Evolutionary conservation across 2,113 vertebrate genomes (phyloP), one percentile per base, ranked within the genome.

Genomic region (Lepus americanus): DNA sequence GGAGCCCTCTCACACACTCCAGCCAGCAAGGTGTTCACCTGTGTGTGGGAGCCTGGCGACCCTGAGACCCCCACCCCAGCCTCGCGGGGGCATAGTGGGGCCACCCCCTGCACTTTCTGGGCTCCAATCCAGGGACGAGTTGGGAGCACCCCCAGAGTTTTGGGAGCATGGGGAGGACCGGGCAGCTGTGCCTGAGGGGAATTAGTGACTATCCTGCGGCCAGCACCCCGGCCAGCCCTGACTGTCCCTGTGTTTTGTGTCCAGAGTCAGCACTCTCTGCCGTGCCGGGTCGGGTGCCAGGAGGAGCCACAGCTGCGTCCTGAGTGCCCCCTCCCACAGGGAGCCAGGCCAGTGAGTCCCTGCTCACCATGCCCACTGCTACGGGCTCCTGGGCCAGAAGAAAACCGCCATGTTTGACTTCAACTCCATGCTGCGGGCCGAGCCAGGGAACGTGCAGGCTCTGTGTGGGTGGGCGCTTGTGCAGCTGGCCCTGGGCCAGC

Each of bases 401-500:
- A 99, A 99, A 98, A 99, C 99, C 0, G 99, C 99, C 1, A 98
- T 99, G 97, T 99, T 99, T 96, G 99, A 99, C 94, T 99, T 99
- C 95, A 99, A 98, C 77, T 96, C 98, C 4, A 96, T 99, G 89
- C 98, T 99, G 9, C 99, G 98, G 96, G 98, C 98, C 12, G 96
- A 99, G 22, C 99, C 99, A 0, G 90, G 96, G 61, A 98, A 99
- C 0, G 98, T 98, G 29, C 98, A 97, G 64, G 99, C 99, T 0
- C 98, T 99, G 90, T 99, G 99, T 6, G 99, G 99, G 12, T 98
- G 99, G 95, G 99, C 99, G 0, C 98, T 99, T 59, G 97, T 99
- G 14, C 97, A 99, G 96, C 98, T 99, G 7, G 98, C 98, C 90
- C 98, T 99, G 94, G 99, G 98, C 97, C 99, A 99, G 97, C 98